These are phyloP conservation scores for Ernsta delagoae DNA, from an alignment of 2,888 invertebrate species.

Conservation along the genomic window DNA sequence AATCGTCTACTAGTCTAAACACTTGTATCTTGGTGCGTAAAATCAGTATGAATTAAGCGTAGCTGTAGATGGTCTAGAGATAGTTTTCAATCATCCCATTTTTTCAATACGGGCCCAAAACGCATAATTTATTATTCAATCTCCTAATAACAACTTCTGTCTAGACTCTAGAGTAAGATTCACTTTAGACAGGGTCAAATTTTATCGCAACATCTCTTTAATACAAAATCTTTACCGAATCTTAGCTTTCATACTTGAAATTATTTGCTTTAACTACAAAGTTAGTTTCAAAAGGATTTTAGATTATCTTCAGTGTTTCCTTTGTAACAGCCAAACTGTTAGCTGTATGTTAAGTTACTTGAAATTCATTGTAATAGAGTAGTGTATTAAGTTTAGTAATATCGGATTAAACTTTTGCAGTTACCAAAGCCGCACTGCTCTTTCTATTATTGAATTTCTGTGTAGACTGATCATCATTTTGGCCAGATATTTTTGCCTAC, in stretches of 20 bases:
- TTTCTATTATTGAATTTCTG: background rate
- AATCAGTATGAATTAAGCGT: no score
- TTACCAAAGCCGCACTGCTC: background rate
- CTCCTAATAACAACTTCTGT: no score
- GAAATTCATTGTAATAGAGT: background rate
- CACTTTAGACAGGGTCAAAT: background rate
- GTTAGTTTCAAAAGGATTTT: constrained; percentile 5
- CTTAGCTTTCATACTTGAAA: background rate
- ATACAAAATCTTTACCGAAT: background rate
- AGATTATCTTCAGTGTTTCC: constrained; percentile 4
- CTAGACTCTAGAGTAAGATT: no score
- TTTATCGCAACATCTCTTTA: background rate
- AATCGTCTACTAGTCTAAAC: no score
- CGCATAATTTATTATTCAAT: no score
- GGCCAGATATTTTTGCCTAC: no score
- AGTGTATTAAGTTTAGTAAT: background rate
- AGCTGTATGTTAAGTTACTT: constrained; percentile 5
- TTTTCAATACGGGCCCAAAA: no score
- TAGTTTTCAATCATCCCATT: no score
- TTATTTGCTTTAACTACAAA: constrained; percentile 3
- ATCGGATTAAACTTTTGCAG: background rate
- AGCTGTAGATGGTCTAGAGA: no score
- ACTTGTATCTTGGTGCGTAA: no score
- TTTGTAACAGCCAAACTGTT: constrained; percentile 7
- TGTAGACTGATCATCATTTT: no score